These are phyloP conservation scores for Zophobas atratus DNA, from an alignment of 1,140 invertebrate genomes.

Conservation along the genomic window DNA sequence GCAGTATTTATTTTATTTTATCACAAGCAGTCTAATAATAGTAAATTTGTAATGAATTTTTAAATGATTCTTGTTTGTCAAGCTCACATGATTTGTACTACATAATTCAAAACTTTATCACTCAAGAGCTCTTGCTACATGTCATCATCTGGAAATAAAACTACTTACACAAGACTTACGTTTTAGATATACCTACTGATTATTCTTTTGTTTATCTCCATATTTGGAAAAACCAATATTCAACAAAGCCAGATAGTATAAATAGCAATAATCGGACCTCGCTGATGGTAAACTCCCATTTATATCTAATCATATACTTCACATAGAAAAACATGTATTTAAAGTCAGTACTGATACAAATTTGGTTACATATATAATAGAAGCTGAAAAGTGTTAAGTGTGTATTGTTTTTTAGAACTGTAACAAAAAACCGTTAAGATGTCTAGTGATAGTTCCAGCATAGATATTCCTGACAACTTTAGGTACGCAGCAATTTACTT, in stretches of 20 bases:
- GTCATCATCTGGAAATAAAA: too few species aligned
- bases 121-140: too few species aligned
- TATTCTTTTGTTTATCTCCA: too few species aligned
- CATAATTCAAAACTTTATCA: too few species aligned
- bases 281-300: constrained; percentile 7
- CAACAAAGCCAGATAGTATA: background rate
- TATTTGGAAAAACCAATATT: too few species aligned
- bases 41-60: too few species aligned
- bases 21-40: too few species aligned
- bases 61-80: too few species aligned
- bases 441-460: background rate
- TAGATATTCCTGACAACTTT: background rate
- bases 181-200: too few species aligned
- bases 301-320: background rate
- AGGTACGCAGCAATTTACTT: background rate
- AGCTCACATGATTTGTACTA: too few species aligned
- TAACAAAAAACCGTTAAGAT: constrained; percentile 7
- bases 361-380: background rate
- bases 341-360: constrained; percentile 9
- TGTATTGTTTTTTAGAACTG: constrained; percentile 34
- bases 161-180: too few species aligned
- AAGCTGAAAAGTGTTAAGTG: constrained; percentile 7
- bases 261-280: background rate
- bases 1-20: too few species aligned
- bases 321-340: background rate